Evolutionary conservation across 2,888 invertebrate species (phyloP).

Genomic region (Nineta flava): DNA sequence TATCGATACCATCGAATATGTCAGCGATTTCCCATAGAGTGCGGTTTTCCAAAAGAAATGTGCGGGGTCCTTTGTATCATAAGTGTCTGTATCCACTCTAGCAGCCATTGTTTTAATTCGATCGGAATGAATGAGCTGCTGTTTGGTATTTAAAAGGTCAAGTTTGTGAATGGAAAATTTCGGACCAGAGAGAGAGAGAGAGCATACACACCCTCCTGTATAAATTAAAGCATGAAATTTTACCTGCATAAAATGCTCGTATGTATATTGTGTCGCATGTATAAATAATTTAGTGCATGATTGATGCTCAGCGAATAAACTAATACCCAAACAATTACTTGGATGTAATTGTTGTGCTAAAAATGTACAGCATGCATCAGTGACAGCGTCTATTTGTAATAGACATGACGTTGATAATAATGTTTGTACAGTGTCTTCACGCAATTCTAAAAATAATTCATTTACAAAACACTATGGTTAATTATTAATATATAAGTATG

Average conservation of each 20-base stretch:
- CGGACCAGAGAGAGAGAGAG: too few relatives aligned
- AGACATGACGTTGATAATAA: slow-evolving; percentile 76
- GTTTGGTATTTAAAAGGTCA: too few relatives aligned
- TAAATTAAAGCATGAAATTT: background rate
- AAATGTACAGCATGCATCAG: slow-evolving; percentile 79
- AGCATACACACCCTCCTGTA: too few relatives aligned
- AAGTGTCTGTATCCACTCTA: too few relatives aligned
- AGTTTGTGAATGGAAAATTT: too few relatives aligned
- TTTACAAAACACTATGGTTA: slow-evolving; percentile 26
- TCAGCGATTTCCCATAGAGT: too few relatives aligned
- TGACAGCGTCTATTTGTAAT: slow-evolving; percentile 71
- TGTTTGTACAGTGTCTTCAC: slow-evolving; percentile 83
- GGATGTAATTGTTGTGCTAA: slow-evolving; percentile 81
- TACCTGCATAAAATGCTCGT: slow-evolving; percentile 71
- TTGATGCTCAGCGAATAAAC: slow-evolving; percentile 85
- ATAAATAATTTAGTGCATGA: slow-evolving; percentile 66
- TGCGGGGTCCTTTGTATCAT: too few relatives aligned
- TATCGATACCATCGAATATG: too few relatives aligned
- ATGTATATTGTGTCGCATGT: slow-evolving; percentile 71
- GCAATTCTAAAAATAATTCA: slow-evolving; percentile 47
- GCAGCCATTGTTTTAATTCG: too few relatives aligned
- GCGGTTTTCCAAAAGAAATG: too few relatives aligned
- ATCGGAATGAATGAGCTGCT: too few relatives aligned
- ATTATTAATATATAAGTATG: slow-evolving; percentile 6
- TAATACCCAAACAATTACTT: slow-evolving; percentile 86